Base-by-base conservation (phyloP, 2,113 vertebrate genomes). In the Neolamprologus caudopunctatus region DNA sequence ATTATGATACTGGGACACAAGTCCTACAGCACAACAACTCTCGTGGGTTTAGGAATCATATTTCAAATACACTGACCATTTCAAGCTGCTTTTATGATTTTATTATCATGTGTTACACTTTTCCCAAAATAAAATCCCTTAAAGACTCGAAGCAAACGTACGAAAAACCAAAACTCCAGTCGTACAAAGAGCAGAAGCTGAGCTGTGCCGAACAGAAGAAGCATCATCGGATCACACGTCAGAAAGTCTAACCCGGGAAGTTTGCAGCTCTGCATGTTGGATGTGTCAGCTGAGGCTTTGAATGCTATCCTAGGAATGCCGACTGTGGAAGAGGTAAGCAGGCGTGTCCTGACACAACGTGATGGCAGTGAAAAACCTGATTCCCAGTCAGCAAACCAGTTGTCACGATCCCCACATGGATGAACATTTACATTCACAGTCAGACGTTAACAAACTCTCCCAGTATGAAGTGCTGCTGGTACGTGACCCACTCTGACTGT, bases 291-390 rank as follows among this genome's bases (percentile, higher is more conserved):
- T 31, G 16, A 51, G 53, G 87, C 31, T 28, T 2, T 28, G 19
- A 87, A 82, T 66, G 53, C 81, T 55, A 91, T 88, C 87, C 45
- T 21, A 83, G 14, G 61, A 89, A 92, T 91, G 90, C 82, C 24
- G 42, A 40, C 35, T 2, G 19, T 37, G 66, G 19, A 42, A 21
- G 33, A 40, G 11, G 2, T 6, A 45, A 9, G 7, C 61, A 35
- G 63, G 26, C 83, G 7, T 88, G 89, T 89, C 53, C 31, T n/a
- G 71, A 82, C 85, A 80, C 6, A 35, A 37, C 40, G 21, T 1
- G 13, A 73, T 17, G 5, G 21, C 66, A 42, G 12, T 3, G 0
- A 68, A 66, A 66, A 37, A 37, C 61, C 1, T 19, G 55, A 16
- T 58, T 58, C 1, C 2, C 55, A 58, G 13, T 31, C 16, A 58